These are phyloP conservation scores for Acheta domesticus DNA, from an alignment of 2,888 invertebrate genomes.

Conservation along the genomic window DNA sequence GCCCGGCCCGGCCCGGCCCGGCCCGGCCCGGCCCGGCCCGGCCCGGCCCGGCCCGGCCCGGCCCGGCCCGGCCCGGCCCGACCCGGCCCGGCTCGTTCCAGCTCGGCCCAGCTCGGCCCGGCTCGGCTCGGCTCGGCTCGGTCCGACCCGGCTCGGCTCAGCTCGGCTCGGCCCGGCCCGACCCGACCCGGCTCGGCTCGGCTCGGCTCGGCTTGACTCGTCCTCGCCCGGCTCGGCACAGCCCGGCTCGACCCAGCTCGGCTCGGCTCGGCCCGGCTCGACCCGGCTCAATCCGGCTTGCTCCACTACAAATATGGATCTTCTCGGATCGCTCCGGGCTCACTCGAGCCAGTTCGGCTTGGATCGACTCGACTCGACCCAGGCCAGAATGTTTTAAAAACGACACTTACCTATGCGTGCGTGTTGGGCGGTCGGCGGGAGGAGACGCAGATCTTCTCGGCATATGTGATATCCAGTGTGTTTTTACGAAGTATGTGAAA, in stretches of 20 bases:
- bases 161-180: background rate
- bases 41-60: too few species aligned
- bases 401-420: background rate
- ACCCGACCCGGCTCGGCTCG: too few species aligned
- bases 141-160: background rate
- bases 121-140: background rate
- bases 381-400: background rate
- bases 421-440: background rate
- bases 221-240: too few species aligned
- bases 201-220: too few species aligned
- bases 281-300: too few species aligned
- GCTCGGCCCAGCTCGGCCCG: background rate
- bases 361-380: background rate
- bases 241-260: too few species aligned
- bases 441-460: background rate
- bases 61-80: too few species aligned
- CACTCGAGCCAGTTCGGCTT: too few species aligned
- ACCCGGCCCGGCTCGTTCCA: too few species aligned
- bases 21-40: background rate
- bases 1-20: background rate
- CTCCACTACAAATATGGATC: too few species aligned
- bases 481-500: conserved; percentile 10
- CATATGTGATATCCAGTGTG: conserved; percentile 18
- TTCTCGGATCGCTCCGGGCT: background rate
- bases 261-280: too few species aligned